Evolutionary conservation across 2,797 vertebrate species (phyloP).

Genomic region (Rhynchotus rufescens): DNA sequence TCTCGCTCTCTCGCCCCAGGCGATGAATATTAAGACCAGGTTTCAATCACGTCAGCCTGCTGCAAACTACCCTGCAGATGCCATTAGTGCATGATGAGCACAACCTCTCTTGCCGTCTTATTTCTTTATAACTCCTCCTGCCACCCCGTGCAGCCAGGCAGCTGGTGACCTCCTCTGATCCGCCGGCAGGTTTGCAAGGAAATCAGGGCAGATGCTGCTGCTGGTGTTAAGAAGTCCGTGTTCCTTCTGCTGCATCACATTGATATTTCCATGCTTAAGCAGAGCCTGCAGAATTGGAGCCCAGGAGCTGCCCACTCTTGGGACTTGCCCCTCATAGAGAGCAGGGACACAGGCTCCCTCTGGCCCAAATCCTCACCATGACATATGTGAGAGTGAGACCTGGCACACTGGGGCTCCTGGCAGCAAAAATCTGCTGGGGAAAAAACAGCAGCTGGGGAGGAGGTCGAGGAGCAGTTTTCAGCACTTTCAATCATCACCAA

Average conservation of each 20-base stretch:
- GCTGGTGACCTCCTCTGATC: neutral
- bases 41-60: neutral
- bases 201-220: neutral
- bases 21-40: neutral
- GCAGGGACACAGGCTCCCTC: neutral
- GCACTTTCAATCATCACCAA: neutral
- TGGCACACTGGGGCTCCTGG: neutral
- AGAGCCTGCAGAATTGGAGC: neutral
- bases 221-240: neutral
- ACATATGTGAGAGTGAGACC: slow-evolving; percentile 4
- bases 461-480: neutral
- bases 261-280: neutral
- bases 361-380: slow-evolving; percentile 6
- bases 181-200: neutral
- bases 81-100: neutral
- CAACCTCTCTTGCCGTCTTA: neutral
- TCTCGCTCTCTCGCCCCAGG: neutral
- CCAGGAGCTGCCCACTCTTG: neutral
- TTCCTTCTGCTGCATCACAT: neutral
- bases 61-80: neutral
- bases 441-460: neutral
- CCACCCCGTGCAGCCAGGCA: neutral
- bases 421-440: accelerated
- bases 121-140: neutral
- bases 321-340: neutral